Conservation (phyloP, 1,140 invertebrate species). For the Palaemon carinicauda region DNA sequence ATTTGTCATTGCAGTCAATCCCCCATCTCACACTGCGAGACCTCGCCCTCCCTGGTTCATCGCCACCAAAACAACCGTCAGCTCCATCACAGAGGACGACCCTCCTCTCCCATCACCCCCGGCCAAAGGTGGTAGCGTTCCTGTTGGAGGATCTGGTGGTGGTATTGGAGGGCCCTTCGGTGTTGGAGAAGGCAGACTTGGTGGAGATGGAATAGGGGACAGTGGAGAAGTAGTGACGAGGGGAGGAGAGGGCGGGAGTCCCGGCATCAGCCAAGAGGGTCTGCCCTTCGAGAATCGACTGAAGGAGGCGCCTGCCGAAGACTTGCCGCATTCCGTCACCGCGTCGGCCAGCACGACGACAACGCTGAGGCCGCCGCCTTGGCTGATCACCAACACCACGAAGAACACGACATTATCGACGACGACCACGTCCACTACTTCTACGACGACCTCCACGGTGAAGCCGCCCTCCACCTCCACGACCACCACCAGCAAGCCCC, state of each 20-base stretch:
- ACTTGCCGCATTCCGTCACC: conserved; percentile 45
- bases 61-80: conserved; percentile 54
- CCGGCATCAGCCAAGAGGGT: not conserved
- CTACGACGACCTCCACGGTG: conserved; percentile 59
- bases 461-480: conserved; percentile 57
- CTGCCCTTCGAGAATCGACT: conserved; percentile 20
- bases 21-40: conserved; percentile 60
- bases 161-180: conserved; percentile 5
- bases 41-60: conserved; percentile 67
- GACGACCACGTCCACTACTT: conserved; percentile 55
- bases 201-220: not conserved
- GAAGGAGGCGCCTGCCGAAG: conserved; percentile 24
- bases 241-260: not conserved
- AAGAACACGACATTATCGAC: conserved; percentile 59
- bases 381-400: conserved; percentile 59
- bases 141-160: not conserved
- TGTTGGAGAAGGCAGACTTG: not conserved
- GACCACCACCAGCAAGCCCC: conserved; percentile 55
- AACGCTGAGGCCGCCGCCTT: conserved; percentile 54
- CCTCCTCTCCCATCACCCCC: conserved; percentile 48
- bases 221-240: not conserved
- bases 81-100: conserved; percentile 57
- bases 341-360: conserved; percentile 57
- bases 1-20: conserved; percentile 65
- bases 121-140: conserved; percentile 11